A percentile compares a stretch with the other conserved stretches of the same genome.
phyloP scores from a whole-genome alignment of 2,888 invertebrate genomes.

The Bursaphelenchus okinawaensis region DNA sequence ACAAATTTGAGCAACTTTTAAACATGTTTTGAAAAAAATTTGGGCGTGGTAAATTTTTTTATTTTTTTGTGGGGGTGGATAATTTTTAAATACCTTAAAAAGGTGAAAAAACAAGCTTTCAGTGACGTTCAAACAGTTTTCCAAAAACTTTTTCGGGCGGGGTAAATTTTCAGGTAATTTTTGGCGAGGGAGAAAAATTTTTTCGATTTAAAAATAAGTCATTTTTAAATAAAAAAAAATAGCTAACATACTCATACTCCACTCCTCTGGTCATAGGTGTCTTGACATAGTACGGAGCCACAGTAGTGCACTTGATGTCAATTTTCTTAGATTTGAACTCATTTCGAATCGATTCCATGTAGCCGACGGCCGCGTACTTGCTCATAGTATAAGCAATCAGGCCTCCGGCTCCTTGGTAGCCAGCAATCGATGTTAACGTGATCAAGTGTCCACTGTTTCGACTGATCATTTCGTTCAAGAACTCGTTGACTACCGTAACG shows the following conservation, averaged over 20 bases:
- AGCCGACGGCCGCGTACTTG: constrained; percentile 86
- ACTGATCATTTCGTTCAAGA: constrained; percentile 81
- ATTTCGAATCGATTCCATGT: constrained; percentile 73
- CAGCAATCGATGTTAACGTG: constrained; percentile 75
- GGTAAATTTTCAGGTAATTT: no score
- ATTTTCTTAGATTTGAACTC: constrained; percentile 60
- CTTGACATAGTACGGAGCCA: constrained; percentile 69
- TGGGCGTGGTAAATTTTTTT: no score
- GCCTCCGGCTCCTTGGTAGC: constrained; percentile 71
- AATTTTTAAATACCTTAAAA: no score
- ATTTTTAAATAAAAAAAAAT: neutral
- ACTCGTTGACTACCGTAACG: constrained; percentile 88
- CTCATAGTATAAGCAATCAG: constrained; percentile 79
- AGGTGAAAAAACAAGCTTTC: no score
- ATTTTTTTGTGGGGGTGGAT: no score
- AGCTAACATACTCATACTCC: constrained; percentile 8
- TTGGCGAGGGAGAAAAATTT: no score
- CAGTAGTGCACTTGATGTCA: constrained; percentile 8
- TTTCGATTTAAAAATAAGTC: no score
- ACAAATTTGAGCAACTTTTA: no score
- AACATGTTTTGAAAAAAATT: no score
- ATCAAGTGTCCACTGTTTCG: constrained; percentile 83
- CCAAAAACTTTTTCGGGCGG: no score
- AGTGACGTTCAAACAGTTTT: no score
- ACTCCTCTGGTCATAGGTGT: constrained; percentile 83